These are phyloP conservation scores for Onychomys leucogaster DNA, from an alignment of 2,797 vertebrate genomes.

Conservation along the genomic window DNA sequence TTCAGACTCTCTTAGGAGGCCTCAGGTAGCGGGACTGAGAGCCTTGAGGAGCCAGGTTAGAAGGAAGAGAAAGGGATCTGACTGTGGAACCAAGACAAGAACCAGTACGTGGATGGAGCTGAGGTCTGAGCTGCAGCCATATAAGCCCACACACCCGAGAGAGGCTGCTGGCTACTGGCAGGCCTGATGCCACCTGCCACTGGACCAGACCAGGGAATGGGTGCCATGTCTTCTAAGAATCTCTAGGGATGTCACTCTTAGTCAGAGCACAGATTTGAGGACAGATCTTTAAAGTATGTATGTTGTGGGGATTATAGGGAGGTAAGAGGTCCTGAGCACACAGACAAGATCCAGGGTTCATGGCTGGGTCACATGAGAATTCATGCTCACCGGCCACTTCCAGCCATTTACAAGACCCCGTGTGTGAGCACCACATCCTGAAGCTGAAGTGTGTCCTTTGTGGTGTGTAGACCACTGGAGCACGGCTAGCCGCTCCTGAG, in stretches of 20 bases:
- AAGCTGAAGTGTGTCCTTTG: too few relatives aligned
- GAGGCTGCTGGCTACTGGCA: neutral
- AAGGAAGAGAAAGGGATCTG: neutral
- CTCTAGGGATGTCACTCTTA: neutral
- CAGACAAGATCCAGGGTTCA: neutral
- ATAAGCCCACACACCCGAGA: neutral
- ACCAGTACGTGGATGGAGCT: neutral
- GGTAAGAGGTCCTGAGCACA: neutral
- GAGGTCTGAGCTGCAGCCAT: neutral
- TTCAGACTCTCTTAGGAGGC: neutral
- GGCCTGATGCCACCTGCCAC: neutral
- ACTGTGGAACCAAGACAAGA: neutral
- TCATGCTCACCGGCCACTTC: accelerated
- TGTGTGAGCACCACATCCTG: too few relatives aligned
- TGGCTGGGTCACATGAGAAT: neutral
- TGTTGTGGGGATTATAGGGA: neutral
- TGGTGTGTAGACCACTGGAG: neutral
- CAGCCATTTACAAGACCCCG: neutral
- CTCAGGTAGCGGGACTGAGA: neutral
- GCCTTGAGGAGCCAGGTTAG: neutral
- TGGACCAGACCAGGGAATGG: accelerated
- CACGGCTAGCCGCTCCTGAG: neutral
- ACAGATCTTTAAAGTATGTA: neutral
- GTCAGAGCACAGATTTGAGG: neutral
- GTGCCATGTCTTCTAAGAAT: neutral